Base-by-base conservation (phyloP, 2,888 invertebrate genomes). In the Limnephilus marmoratus region DNA sequence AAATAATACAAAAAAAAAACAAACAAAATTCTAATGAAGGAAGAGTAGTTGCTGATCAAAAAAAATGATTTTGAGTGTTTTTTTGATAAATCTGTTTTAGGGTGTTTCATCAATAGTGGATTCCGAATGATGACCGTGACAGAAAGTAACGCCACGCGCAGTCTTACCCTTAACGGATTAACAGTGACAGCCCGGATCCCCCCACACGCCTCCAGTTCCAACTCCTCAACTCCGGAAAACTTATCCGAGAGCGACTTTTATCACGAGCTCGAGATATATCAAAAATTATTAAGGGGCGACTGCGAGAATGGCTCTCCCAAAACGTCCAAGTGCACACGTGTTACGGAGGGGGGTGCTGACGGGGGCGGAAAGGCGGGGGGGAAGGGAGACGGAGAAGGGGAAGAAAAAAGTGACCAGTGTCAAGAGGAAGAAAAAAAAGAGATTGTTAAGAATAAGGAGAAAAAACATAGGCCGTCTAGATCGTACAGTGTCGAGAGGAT, bases 201-300 rank as follows among this genome's bases (percentile, higher is more conserved):
- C 29, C 93, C 89, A 15, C 86, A 82, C 29, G 85, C 49, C 37
- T 86, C 89, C 13, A 94, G 93, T 94, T 93, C 93, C 41, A 92
- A 49, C 86, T 95, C 93, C 95, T 95, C 93, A 11, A 93, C 94
- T 45, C 93, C 93, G 9, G 93, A 93, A 81, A 93, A 93, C 86
- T 91, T 93, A 34, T 94, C 94, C 82, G 95, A 94, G 90, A 94
- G 94, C 90, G 95, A 95, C 94, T 96, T 95, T 95, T 96, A 96
- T 95, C 96, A 96, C 95, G 96, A 96, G 95, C 94, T 96, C 90
- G 96, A 96, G 94, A 94, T 96, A 94, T 96, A 95, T 94, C 95
- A 95, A 49, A 95, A 95, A 95, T 94, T 96, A 94, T 94, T 96
- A 86, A 93, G 92, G 89, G 94, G 94, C 5, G 93, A 93, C 91